phyloP scores from a whole-genome alignment of 1,140 invertebrate genomes.

The Wiebesia pumilae region DNA sequence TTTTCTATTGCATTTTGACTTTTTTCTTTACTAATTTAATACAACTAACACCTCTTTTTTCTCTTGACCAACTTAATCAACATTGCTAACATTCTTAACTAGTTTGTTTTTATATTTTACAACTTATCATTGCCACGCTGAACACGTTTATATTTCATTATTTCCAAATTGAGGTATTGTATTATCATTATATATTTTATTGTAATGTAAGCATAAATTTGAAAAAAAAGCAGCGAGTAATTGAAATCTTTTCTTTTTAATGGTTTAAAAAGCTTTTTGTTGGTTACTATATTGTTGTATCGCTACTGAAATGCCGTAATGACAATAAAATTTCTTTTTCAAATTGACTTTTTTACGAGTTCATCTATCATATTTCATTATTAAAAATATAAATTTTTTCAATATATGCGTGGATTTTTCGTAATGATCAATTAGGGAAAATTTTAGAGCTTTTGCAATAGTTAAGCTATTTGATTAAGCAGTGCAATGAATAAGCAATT shows the following conservation, averaged over 20 bases:
- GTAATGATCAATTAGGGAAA: not conserved
- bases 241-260: not conserved
- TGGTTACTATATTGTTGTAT: not conserved
- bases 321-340: not conserved
- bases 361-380: slow-evolving; percentile 29
- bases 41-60: slow-evolving; percentile 34
- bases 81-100: slow-evolving; percentile 22
- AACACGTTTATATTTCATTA: slow-evolving; percentile 17
- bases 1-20: slow-evolving; percentile 52
- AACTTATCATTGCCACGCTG: not conserved
- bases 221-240: not conserved
- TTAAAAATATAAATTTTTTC: slow-evolving; percentile 4
- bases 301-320: slow-evolving; percentile 4
- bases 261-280: not conserved
- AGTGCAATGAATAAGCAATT: not conserved
- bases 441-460: slow-evolving; percentile 5
- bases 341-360: slow-evolving; percentile 12
- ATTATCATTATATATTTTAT: not conserved
- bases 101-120: slow-evolving; percentile 20
- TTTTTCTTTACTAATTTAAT: slow-evolving; percentile 37
- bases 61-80: slow-evolving; percentile 35
- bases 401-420: not conserved
- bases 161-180: slow-evolving; percentile 9
- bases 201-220: not conserved
- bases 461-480: not conserved